Evolutionary conservation across 2,888 invertebrate species (phyloP), one percentile per base, ranked within the genome.

Genomic region (Ceratothoa steindachneri): DNA sequence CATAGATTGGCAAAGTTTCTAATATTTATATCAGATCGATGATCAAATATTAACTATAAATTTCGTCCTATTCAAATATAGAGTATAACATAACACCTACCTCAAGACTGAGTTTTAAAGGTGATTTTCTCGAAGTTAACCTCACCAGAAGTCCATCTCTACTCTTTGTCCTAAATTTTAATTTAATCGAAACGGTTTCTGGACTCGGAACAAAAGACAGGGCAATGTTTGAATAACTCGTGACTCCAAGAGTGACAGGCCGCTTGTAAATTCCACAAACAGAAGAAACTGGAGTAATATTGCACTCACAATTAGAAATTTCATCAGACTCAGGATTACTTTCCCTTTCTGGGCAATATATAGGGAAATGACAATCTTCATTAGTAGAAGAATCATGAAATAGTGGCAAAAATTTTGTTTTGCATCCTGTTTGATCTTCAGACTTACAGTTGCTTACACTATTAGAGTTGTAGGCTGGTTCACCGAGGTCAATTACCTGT

Each of bases 401-500:
- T 15, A 41, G 15, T 9, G 41, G 15, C n/a, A 15, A 15, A 41
- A 41, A 41, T 41, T 41, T 41, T 5, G 41, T 41, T 15, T 1
- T 41, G 65, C 19, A 12, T 19, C 1, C 68, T 30, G 64, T 74
- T 71, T 1, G 51, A 22, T 3, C 27, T 51, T 28, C 74, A 74
- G n/a, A 22, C 7, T 30, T 51, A 30, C 74, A 74, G n/a, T 71
- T 65, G 4, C 19, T 29, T 9, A n/a, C 5, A 19, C 71, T 71
- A 19, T 30, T 51, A 15, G 41, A 19, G 68, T 64, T 71, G 68
- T 74, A 71, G 29, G 71, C 30, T 12, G 71, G 74, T 22, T 71
- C 64, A 5, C 74, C 71, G 67, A 74, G 66, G 67, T 74, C 71
- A 67, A 74, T 64, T 64, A 74, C 28, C 74, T 74, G 74, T 28